These are phyloP conservation scores for Hyposmocoma kahamanoa DNA, from an alignment of 1,140 invertebrate genomes.

Conservation along the genomic window DNA sequence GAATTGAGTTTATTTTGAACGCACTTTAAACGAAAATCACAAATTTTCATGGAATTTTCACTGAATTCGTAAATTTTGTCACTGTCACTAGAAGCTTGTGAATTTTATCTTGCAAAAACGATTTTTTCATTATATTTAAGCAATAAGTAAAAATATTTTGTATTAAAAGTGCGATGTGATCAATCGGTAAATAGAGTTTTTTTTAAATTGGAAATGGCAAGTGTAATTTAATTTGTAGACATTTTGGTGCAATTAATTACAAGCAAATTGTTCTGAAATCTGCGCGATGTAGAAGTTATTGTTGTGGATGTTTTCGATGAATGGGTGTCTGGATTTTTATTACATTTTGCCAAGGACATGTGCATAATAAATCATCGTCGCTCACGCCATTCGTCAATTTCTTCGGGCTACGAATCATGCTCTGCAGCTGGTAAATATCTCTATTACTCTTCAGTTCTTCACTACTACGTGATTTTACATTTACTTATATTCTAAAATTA, in stretches of 20 bases:
- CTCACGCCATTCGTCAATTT: constrained; percentile 58
- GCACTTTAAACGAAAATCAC: constrained; percentile 15
- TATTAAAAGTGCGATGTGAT: too few species aligned
- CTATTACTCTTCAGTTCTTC: neutral
- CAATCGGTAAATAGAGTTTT: too few species aligned
- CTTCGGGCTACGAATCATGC: constrained; percentile 55
- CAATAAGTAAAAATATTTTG: too few species aligned
- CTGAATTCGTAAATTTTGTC: constrained; percentile 18
- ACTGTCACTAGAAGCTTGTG: constrained; percentile 18
- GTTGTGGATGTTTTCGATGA: constrained; percentile 39
- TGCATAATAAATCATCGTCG: constrained; percentile 61
- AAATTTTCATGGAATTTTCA: constrained; percentile 15
- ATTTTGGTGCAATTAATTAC: constrained; percentile 33
- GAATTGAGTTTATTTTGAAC: constrained; percentile 12
- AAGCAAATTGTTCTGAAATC: constrained; percentile 17
- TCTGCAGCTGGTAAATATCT: constrained; percentile 57
- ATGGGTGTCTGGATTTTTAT: constrained; percentile 45
- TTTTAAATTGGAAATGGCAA: too few species aligned
- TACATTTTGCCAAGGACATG: constrained; percentile 66
- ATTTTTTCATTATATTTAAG: neutral
- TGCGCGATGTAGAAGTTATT: constrained; percentile 20
- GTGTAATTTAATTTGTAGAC: constrained; percentile 10
- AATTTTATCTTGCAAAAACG: neutral
- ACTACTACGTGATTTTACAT: neutral
- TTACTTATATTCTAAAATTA: neutral